Percentiles rank a stretch among this genome's conserved stretches.
Conservation (phyloP, 2,888 invertebrate genomes). For the Cremastinae sp. region DNA sequence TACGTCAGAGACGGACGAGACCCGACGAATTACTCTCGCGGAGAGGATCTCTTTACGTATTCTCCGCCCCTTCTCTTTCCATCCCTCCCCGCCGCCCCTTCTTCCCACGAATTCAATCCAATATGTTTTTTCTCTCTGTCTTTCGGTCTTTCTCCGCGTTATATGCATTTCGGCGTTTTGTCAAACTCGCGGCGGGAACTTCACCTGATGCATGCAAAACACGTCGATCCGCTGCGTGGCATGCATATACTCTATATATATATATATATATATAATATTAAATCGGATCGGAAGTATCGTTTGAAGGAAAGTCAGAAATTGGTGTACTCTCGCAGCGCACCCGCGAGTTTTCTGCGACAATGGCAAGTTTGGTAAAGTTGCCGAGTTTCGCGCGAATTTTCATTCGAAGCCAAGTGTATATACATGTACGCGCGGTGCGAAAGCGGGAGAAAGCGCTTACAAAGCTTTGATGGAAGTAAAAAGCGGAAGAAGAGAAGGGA, state of each 20-base stretch:
- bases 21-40: neutral
- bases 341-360: too few relatives aligned
- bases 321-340: too few relatives aligned
- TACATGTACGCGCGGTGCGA: neutral
- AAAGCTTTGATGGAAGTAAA: slow-evolving; percentile 41
- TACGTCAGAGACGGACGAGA: neutral
- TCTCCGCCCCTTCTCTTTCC: slow-evolving; percentile 28
- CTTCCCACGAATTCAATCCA: slow-evolving; percentile 61
- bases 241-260: too few relatives aligned
- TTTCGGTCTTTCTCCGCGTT: slow-evolving; percentile 48
- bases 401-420: neutral
- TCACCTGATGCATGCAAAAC: too few relatives aligned
- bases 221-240: too few relatives aligned
- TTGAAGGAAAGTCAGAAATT: too few relatives aligned
- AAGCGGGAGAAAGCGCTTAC: slow-evolving; percentile 7
- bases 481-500: too few relatives aligned
- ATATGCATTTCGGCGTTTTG: too few relatives aligned
- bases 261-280: too few relatives aligned
- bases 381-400: neutral
- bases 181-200: too few relatives aligned
- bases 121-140: slow-evolving; percentile 46
- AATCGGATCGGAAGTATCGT: too few relatives aligned
- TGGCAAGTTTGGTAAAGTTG: too few relatives aligned
- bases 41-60: slow-evolving; percentile 21
- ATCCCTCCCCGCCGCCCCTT: slow-evolving; percentile 44